Base-by-base conservation (phyloP, 2,113 vertebrate genomes). In the Megalops atlanticus region DNA sequence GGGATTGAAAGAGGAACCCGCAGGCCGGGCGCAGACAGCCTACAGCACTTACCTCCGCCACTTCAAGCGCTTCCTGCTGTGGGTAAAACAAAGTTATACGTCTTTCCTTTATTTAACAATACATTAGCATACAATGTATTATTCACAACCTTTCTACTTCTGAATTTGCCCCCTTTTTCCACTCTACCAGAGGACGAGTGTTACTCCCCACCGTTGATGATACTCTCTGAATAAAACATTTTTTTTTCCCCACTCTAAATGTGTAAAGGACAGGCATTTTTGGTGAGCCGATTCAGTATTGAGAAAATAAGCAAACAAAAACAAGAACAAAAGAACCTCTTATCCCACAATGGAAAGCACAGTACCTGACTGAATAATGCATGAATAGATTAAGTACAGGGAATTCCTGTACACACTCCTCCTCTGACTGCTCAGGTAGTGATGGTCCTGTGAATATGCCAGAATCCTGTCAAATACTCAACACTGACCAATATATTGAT, bases 101-200 rank as follows among this genome's bases (percentile, higher is more conserved):
- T 49, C 39, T 83, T 78, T 81, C 74, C 74, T 1, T 87, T 88
- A 77, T 84, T 79, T 84, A 68, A 83, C 78, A 84, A 78, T 80
- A 74, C 85, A 90, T 93, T 92, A 89, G 85, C 88, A 91, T 90
- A 81, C 83, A 15, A 80, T 91, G 84, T 88, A 89, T 90, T 90
- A 91, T 93, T 89, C 84, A 93, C 89, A 33, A 70, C 64, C 70
- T 41, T 69, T 77, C 76, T 45, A 41, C 68, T 89, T 87, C 83
- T 85, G 82, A 88, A 88, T 85, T 85, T 83, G 77, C 79, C 80
- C 79, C 78, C 72, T 89, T 90, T 86, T 78, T 82, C 89, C 88
- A 84, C 83, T 91, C 91, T 91, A 85, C 82, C 40, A 81, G 84
- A 81, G 76, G 69, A 14, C 52, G 12, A 27, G 5, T 33, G 31